phyloP scores from a whole-genome alignment of 2,113 vertebrate species.

The Morone chrysops region DNA sequence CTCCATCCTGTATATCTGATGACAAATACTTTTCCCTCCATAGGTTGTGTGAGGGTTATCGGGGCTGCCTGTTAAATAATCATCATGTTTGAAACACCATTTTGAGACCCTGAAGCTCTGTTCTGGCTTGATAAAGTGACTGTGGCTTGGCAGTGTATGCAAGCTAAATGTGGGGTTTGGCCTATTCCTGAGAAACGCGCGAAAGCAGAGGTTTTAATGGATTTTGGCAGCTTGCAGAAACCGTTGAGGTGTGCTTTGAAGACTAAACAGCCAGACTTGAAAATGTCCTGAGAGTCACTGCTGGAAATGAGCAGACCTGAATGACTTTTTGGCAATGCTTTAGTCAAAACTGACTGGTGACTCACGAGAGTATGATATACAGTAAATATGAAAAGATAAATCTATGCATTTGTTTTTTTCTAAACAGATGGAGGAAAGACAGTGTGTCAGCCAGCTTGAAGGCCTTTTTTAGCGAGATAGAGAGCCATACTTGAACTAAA shows the following conservation, averaged over 20 bases:
- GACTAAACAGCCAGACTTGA: conserved; percentile 46
- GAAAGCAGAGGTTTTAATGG: conserved; percentile 49
- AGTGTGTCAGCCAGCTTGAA: background rate
- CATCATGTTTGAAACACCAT: conserved; percentile 37
- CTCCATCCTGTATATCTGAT: background rate
- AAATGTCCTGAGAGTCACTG: conserved; percentile 40
- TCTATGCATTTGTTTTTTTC: conserved; percentile 1
- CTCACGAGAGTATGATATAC: conserved; percentile 14
- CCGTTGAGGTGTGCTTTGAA: conserved; percentile 59
- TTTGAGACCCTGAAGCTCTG: conserved; percentile 17
- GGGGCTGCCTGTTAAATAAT: conserved; percentile 41
- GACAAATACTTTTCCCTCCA: background rate
- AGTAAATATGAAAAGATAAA: conserved; percentile 2
- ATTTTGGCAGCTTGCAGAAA: conserved; percentile 56
- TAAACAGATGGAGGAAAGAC: background rate
- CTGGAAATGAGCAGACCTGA: conserved; percentile 34
- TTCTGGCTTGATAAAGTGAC: conserved; percentile 38
- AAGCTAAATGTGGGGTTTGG: conserved; percentile 50
- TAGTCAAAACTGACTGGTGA: conserved; percentile 33
- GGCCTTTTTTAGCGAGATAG: background rate
- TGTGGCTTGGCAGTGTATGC: conserved; percentile 33
- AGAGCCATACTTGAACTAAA: background rate
- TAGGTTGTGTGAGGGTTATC: conserved; percentile 23
- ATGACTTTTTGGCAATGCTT: conserved; percentile 40
- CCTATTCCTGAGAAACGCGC: conserved; percentile 20